Conservation (phyloP, 2,797 vertebrate genomes). For the Nannoperca australis region DNA sequence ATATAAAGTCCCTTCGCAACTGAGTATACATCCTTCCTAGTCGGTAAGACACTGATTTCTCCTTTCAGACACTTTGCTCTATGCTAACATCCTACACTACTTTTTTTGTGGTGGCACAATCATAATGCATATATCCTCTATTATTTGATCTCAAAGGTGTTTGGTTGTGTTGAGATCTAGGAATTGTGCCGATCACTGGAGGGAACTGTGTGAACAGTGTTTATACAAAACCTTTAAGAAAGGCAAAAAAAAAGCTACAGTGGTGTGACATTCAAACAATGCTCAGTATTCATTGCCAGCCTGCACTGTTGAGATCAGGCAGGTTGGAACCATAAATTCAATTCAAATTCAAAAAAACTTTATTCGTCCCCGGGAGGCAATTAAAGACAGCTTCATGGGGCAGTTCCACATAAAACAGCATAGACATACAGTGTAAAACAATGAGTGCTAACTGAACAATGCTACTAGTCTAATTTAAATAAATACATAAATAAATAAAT, state of each 20-base stretch:
- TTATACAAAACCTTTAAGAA: conserved; percentile 26
- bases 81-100: not conserved
- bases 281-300: conserved; percentile 33
- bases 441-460: too few relatives aligned
- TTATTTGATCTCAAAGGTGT: not conserved
- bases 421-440: too few relatives aligned
- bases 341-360: too few relatives aligned
- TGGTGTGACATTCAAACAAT: conserved; percentile 32
- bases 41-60: not conserved
- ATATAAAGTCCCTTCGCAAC: not conserved
- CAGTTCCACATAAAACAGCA: too few relatives aligned
- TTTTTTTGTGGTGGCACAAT: not conserved
- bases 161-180: not conserved
- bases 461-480: too few relatives aligned
- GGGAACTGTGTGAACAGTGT: not conserved
- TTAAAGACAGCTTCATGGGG: too few relatives aligned
- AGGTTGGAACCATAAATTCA: not conserved
- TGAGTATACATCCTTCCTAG: not conserved
- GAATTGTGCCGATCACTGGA: not conserved
- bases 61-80: not conserved
- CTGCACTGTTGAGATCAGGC: not conserved
- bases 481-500: too few relatives aligned
- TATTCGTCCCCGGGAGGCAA: too few relatives aligned
- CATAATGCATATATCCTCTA: not conserved
- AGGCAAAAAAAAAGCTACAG: not conserved